Base-by-base conservation (phyloP, 2,888 invertebrate genomes). In the Drosophila ezoana region DNA sequence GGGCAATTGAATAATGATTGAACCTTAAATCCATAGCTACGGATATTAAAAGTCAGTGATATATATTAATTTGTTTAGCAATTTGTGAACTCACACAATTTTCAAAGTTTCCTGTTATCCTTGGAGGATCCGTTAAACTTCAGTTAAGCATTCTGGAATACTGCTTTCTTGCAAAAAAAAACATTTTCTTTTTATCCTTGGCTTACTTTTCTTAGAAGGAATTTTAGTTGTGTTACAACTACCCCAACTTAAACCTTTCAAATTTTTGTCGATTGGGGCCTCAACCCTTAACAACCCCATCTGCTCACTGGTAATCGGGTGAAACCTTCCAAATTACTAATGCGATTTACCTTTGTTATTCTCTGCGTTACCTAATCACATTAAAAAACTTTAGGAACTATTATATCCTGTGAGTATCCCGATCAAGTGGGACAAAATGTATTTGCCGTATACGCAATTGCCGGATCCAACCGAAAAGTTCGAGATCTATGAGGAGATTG, bases 401-500 rank as follows among this genome's bases (percentile, higher is more conserved):
- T 32, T 32, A 18, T 44, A 44, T 58, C 33, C 56, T 63, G 49
- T n/a, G 40, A 49, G 33, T 38, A n/a, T 52, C 37, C 13, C n/a
- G 43, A 14, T 20, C 23, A 13, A 40, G 65, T 62, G 32, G 62
- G 35, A 71, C 60, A 84, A 63, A 38, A 91, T 91, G 91, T 90
- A 92, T 90, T 84, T 95, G 54, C 93, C 94, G 67, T 93, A 95
- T 70, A 93, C 95, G 76, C 94, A 95, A 72, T 93, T 98, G 68
- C 95, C 95, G 57, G 96, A 96, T 91, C 97, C 97, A 0, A 94
- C 94, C 58, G 95, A 95, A 72, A 94, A 96, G 72, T 98, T 96
- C 92, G 93, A 93, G 56, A 93, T 98, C 23, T 90, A 87, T 65
- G 92, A 92, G 64, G 91, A 91, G 70, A 90, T 92, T 23, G 94